Evolutionary conservation across 1,140 invertebrate genomes (phyloP), one percentile per base, ranked within the genome.

Genomic region (Octopus sinensis): DNA sequence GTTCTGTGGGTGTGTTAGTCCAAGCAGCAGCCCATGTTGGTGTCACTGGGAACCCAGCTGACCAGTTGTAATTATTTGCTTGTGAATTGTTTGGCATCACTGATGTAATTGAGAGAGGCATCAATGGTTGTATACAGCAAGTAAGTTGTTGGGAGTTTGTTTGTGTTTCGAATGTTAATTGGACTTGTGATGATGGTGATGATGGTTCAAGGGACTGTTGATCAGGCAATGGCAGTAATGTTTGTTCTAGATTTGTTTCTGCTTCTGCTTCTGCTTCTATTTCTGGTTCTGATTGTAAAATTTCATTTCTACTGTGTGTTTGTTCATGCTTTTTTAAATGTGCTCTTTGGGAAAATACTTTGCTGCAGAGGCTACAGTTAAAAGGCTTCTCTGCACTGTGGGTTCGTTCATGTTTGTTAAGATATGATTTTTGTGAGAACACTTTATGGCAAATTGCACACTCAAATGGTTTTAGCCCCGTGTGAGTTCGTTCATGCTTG

Each of bases 361-460:
- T 84, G 51, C 80, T 82, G 80, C 83, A 84, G n/a, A 62, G 75
- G 30, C 79, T 79, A 79, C 83, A 85, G 81, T 76, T 77, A 73
- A 82, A 85, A 0, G 84, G 84, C 88, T 98, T 97, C 90, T 99
- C 97, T 7, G 97, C 97, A 90, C 86, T 99, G 82, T 90, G 89
- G 0, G 97, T 98, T 7, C 84, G 52, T 51, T 83, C 56, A 81
- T 87, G 86, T 89, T 96, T 96, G 86, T 96, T 95, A 43, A 97
- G 91, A 90, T 96, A 95, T 87, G 96, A 95, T 90, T 95, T 96
- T 4, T 95, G 96, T 86, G 96, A 95, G 88, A 96, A 96, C 4
- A 95, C 96, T 89, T 97, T 97, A 81, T 94, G 95, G 90, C 96
- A 97, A 73, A 94, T 94, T 92, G 96, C 95, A 88, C 96, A 97